Base-by-base conservation (phyloP, 2,888 invertebrate genomes). In the Drepana falcataria region DNA sequence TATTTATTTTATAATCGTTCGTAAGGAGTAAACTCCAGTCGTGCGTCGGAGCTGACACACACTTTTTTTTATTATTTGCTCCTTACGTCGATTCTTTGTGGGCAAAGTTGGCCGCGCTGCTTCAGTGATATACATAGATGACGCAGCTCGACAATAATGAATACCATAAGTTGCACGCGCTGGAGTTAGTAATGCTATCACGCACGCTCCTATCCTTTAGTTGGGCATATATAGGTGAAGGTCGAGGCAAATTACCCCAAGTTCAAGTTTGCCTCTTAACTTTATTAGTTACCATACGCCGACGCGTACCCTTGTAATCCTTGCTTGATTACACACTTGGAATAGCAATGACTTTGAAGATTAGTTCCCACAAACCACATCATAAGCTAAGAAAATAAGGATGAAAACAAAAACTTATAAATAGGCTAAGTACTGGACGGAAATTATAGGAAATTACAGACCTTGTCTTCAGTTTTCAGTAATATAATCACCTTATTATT, bases 201-300 rank as follows among this genome's bases (percentile, higher is more conserved):
- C 7, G 9, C 51, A 51, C 41, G 51, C 9, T 44, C 9, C 44
- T 44, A 44, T 44, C 44, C 44, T 44, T 44, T 21, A 21, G 21
- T 2, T 35, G 9, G 7, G 33, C 40, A 33, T 33, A 34, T 7
- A 51, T 37, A 40, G 41, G 51, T 51, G 51, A 51, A 51, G 51
- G 41, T 51, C 51, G 51, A 9, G 1, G 41, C 35, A 52, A 66
- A 69, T 68, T 64, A 59, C 59, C 61, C 51, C 53, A 59, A 62
- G 61, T 60, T 60, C 53, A 58, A 60, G 63, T 64, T 62, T 49
- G 35, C 44, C 53, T 57, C 61, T 57, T 52, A 58, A 63, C 65
- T 67, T 57, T 67, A 67, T 67, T 67, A 51, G 51, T 60, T 55
- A 55, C 58, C 54, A 56, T 56, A 48, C 55, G 35, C 35, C 41